Base-by-base conservation (phyloP, 1,140 invertebrate species). In the Platorchestia sp. region DNA sequence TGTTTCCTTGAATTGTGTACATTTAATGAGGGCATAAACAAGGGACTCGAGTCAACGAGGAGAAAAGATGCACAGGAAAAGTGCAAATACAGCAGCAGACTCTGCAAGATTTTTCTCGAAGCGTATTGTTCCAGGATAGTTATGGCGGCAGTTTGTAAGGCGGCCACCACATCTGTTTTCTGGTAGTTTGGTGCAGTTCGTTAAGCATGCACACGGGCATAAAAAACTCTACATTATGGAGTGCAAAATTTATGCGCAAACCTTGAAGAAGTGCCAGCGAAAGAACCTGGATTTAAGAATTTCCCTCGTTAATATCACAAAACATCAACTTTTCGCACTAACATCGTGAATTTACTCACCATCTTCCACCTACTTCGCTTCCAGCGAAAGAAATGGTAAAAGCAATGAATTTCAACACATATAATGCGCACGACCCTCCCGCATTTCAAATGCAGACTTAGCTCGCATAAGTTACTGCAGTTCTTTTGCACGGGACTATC, bases 1-100 rank as follows among this genome's bases (percentile, higher is more conserved):
- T 93, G 91, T 93, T 93, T 93, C 91, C 91, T 93, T 93, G 91
- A 93, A 93, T 93, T 93, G 91, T 93, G 91, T 93, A 93, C 91
- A 93, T 93, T 93, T 93, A 93, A 93, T 93, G 91, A 93, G 91
- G 91, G 91, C 45, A 93, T 93, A 93, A 93, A 93, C 91, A 93
- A 93, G 91, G 14, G 91, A 44, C 91, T 93, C 45, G 91, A 93
- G 91, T 93, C 91, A 93, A 93, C 91, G 43, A 93, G 91, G 91
- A 93, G 91, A 93, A 93, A 93, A 93, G 91, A 93, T 93, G 91
- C 91, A 93, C 91, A 93, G 45, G 91, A 93, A 93, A 93, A 93
- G 91, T 93, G 91, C 91, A 93, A 93, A 93, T 93, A 93, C 91
- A 93, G 91, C 91, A 93, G 91, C 91, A 93, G 91, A 47, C 91